Percentiles rank a stretch among this genome's conserved stretches.
phyloP scores from a whole-genome alignment of 2,113 vertebrate genomes.

The Ibidorhyncha struthersii region DNA sequence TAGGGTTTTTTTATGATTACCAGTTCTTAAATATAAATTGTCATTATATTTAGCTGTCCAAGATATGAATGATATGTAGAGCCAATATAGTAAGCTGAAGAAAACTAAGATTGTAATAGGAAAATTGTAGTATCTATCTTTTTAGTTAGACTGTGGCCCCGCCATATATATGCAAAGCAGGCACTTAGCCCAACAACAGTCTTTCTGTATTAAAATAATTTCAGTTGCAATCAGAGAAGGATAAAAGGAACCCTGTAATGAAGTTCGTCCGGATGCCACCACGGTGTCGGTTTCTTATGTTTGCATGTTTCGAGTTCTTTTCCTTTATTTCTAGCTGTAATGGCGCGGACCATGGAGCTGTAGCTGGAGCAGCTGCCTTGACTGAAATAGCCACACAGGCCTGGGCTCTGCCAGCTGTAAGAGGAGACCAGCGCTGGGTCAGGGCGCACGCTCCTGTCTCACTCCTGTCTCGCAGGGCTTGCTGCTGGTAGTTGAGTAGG shows the following conservation, averaged over 20 bases:
- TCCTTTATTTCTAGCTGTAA: not conserved
- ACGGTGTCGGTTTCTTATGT: not conserved
- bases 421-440: not conserved
- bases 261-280: slow-evolving; percentile 6
- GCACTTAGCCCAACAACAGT: not conserved
- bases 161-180: not conserved
- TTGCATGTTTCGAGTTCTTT: slow-evolving; percentile 14
- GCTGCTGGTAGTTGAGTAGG: not conserved
- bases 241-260: not conserved
- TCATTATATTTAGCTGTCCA: not conserved
- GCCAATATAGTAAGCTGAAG: not conserved
- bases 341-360: not conserved
- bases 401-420: not conserved
- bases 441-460: not conserved
- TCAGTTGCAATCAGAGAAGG: not conserved
- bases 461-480: not conserved
- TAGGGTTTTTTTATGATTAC: not conserved
- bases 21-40: not conserved
- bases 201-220: slow-evolving; percentile 7
- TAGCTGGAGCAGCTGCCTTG: not conserved
- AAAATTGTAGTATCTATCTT: not conserved
- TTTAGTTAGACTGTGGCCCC: not conserved
- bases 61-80: not conserved
- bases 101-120: not conserved
- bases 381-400: not conserved